Conservation (phyloP, 1,140 invertebrate species). For the Tetramorium parvispinum region DNA sequence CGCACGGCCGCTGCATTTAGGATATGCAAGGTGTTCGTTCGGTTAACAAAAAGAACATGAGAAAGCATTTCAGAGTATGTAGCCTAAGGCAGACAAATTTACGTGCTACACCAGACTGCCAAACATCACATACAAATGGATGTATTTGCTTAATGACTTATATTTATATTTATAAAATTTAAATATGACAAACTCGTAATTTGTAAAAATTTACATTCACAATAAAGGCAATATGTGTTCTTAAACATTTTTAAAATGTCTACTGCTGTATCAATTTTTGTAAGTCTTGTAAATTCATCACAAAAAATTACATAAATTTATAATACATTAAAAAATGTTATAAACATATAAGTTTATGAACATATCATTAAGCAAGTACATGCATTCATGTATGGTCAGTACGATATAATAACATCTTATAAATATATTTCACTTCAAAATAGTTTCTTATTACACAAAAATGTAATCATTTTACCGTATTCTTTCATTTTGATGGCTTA, state of each 20-base stretch:
- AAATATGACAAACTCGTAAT: conserved; percentile 8
- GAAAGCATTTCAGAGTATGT: conserved; percentile 41
- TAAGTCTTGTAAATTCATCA: background rate
- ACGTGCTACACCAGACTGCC: conserved; percentile 38
- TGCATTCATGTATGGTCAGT: no score
- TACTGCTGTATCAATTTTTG: background rate
- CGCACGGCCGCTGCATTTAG: conserved; percentile 53
- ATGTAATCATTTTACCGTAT: background rate
- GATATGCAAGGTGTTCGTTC: conserved; percentile 68
- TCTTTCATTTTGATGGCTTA: background rate
- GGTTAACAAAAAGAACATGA: conserved; percentile 12
- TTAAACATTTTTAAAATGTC: background rate
- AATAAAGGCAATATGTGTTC: background rate
- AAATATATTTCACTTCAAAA: background rate
- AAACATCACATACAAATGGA: conserved; percentile 16
- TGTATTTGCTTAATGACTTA: conserved; percentile 16
- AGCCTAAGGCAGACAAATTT: conserved; percentile 47
- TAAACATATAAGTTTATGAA: background rate
- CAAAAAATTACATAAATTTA: background rate
- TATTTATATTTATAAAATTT: conserved; percentile 5
- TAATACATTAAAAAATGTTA: background rate
- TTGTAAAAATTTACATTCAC: background rate
- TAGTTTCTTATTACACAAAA: background rate
- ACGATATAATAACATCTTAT: background rate
- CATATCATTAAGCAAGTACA: background rate